Evolutionary conservation across 35 echinoderm and acorn worm genomes (phyloP).

Genomic region (Antedon bifida): DNA sequence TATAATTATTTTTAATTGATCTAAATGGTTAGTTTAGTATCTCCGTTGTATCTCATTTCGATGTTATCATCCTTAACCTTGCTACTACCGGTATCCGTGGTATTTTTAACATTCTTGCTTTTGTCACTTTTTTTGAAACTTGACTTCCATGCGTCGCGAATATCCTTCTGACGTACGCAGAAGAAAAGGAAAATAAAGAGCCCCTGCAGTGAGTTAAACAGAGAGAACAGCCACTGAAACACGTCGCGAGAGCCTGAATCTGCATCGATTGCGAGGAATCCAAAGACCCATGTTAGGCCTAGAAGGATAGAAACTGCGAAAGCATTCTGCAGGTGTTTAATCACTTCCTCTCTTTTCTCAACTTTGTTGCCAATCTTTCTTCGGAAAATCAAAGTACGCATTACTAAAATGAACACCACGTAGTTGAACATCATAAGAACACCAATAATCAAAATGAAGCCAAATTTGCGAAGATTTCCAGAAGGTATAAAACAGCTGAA

Average conservation of each 20-base stretch:
- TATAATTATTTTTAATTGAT: too few species aligned
- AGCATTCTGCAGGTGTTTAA: not conserved
- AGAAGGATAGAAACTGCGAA: not conserved
- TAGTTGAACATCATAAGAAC: not conserved
- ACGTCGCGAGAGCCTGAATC: not conserved
- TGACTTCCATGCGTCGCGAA: not conserved
- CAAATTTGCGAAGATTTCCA: not conserved
- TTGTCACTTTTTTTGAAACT: too few species aligned
- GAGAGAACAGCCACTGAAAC: constrained; percentile 41
- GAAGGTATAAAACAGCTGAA: not conserved
- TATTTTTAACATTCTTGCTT: too few species aligned
- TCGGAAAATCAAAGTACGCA: not conserved
- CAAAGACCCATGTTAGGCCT: not conserved
- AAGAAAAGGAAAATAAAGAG: constrained; percentile 62
- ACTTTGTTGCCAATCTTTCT: not conserved
- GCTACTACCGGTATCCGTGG: too few species aligned
- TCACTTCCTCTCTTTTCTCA: not conserved
- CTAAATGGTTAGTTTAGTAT: too few species aligned
- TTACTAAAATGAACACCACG: not conserved
- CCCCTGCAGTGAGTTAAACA: constrained; percentile 58
- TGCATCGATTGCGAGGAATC: not conserved
- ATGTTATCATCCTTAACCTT: too few species aligned
- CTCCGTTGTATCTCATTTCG: too few species aligned
- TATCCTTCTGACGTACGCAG: constrained; percentile 31
- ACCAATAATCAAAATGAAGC: not conserved